A percentile compares a stretch with the other conserved stretches of the same genome.
phyloP scores from a whole-genome alignment of 2,797 vertebrate genomes.

The Uromys caudimaculatus region DNA sequence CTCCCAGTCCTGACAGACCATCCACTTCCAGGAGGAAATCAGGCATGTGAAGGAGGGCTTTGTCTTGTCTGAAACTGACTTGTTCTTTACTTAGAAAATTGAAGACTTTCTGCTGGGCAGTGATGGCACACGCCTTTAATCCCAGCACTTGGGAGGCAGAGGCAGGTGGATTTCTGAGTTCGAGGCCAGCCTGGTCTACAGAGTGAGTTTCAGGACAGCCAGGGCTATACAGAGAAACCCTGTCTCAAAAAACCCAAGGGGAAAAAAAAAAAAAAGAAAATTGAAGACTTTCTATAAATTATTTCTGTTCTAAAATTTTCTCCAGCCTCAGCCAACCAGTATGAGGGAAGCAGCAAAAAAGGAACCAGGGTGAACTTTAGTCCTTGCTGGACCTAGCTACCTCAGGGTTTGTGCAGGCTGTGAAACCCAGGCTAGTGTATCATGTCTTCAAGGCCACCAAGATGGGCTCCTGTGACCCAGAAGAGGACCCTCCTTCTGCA shows the following conservation, averaged over 20 bases:
- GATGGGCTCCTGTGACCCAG: background rate
- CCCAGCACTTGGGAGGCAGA: too few relatives aligned
- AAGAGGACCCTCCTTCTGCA: background rate
- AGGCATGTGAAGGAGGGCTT: background rate
- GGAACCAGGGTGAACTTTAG: background rate
- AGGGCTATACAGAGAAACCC: too few relatives aligned
- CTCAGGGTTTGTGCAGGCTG: background rate
- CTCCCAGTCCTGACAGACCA: slow-evolving; percentile 35
- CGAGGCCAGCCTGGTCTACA: too few relatives aligned
- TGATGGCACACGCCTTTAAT: too few relatives aligned
- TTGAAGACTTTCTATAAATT: background rate
- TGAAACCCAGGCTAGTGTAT: background rate
- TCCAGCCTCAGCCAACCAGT: background rate
- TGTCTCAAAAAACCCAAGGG: too few relatives aligned
- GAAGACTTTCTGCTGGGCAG: slow-evolving; percentile 13
- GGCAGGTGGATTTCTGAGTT: too few relatives aligned
- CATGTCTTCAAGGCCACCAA: background rate
- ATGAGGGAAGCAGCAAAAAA: background rate
- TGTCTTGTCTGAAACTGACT: slow-evolving; percentile 18
- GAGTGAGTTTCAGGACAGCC: too few relatives aligned
- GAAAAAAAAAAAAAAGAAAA: too few relatives aligned
- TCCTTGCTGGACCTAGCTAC: background rate
- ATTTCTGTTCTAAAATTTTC: slow-evolving; percentile 21
- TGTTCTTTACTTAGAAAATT: slow-evolving; percentile 50
- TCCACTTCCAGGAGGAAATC: slow-evolving; percentile 4